Percentiles rank a stretch among this genome's conserved stretches.
These are phyloP conservation scores for Onychomys leucogaster DNA, from an alignment of 2,797 vertebrate species.

Conservation along the genomic window DNA sequence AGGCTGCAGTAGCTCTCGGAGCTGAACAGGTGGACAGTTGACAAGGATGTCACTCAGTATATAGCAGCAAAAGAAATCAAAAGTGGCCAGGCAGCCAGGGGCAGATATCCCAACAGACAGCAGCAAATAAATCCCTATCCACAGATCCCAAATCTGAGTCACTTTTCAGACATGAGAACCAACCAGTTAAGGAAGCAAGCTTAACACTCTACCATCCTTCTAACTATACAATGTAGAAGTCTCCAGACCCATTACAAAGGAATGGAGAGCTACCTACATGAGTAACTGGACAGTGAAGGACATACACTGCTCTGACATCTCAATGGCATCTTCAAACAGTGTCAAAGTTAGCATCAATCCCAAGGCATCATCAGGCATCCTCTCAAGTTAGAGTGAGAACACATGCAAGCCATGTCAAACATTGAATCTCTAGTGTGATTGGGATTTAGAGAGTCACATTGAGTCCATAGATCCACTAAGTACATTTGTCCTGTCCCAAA, in stretches of 20 bases:
- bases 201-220: neutral
- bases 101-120: neutral
- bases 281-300: neutral
- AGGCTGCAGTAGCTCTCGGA: neutral
- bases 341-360: neutral
- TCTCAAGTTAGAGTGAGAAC: neutral
- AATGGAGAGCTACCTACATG: neutral
- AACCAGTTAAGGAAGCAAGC: too few species aligned
- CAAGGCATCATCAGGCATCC: neutral
- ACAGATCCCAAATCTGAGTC: neutral
- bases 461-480: neutral
- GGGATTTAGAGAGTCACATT: neutral
- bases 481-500: neutral
- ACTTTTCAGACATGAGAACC: neutral
- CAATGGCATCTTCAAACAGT: neutral
- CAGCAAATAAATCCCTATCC: neutral
- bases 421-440: neutral
- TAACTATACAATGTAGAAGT: neutral
- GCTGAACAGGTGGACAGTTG: neutral
- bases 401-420: neutral
- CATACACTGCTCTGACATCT: neutral
- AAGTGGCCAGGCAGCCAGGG: neutral
- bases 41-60: neutral
- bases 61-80: neutral
- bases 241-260: neutral